Conservation (phyloP, 1,140 invertebrate species). For the Radopholus similis region DNA sequence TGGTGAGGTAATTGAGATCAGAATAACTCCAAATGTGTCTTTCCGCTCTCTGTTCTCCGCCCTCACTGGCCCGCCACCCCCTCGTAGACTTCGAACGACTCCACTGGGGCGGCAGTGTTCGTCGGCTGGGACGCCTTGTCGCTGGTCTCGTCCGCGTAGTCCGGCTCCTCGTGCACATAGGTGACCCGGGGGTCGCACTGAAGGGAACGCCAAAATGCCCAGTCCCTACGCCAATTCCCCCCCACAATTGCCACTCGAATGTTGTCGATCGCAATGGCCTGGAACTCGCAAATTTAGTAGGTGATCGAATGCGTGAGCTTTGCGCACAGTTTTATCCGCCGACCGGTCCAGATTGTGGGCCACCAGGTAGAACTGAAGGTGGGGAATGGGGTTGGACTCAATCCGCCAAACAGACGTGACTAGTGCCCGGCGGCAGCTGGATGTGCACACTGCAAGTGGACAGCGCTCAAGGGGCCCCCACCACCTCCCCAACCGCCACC, state of each 20-base stretch:
- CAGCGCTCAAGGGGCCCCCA: too few species aligned
- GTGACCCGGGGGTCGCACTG: constrained; percentile 23
- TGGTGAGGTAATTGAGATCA: too few species aligned
- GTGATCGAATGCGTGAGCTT: too few species aligned
- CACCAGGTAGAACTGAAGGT: constrained; percentile 56
- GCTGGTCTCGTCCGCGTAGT: neutral
- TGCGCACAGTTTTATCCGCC: constrained; percentile 41
- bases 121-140: neutral
- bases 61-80: neutral
- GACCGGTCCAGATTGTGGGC: constrained; percentile 54
- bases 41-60: too few species aligned
- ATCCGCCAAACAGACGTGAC: constrained; percentile 30
- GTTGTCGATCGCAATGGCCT: constrained; percentile 55
- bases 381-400: neutral
- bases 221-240: neutral
- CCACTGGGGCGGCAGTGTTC: neutral
- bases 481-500: too few species aligned
- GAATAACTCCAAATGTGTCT: too few species aligned
- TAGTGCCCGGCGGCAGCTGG: constrained; percentile 58
- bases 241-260: constrained; percentile 54
- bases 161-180: neutral
- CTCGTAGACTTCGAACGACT: neutral
- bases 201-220: neutral
- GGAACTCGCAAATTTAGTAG: neutral
- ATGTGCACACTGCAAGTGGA: constrained; percentile 47